phyloP scores from a whole-genome alignment of 2,797 vertebrate species.

The Thripadectes ignobilis region DNA sequence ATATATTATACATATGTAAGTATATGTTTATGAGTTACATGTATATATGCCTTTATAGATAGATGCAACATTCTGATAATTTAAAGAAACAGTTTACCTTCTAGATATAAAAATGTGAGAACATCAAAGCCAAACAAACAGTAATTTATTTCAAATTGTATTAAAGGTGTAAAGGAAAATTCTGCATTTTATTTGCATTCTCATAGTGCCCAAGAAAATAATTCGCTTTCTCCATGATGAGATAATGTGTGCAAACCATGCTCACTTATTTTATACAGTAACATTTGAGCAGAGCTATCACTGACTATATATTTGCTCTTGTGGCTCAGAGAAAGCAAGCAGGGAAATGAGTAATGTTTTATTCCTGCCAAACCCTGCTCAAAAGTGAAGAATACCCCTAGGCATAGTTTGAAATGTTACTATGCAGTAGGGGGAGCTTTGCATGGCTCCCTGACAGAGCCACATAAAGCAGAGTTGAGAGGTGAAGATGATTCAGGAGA shows the following conservation, averaged over 20 bases:
- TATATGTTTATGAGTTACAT: neutral
- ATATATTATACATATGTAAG: neutral
- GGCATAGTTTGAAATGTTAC: constrained; percentile 54
- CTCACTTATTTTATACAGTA: constrained; percentile 41
- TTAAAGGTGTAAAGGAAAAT: neutral
- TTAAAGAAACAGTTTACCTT: neutral
- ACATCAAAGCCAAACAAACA: neutral
- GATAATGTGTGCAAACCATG: constrained; percentile 4
- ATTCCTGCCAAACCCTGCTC: constrained; percentile 36
- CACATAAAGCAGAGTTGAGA: neutral
- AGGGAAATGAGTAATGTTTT: constrained; percentile 60
- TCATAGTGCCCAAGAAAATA: neutral
- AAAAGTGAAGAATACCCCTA: constrained; percentile 60
- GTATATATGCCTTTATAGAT: neutral
- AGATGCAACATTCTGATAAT: neutral
- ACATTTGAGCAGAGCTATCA: constrained; percentile 51
- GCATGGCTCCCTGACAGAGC: neutral
- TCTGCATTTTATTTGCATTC: constrained; percentile 12
- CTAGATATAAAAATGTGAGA: neutral
- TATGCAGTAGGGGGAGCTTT: neutral
- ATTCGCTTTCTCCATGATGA: neutral
- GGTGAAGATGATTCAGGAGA: constrained; percentile 16
- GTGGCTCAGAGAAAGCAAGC: constrained; percentile 62
- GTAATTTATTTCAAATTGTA: neutral
- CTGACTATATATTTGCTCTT: constrained; percentile 62